Evolutionary conservation across 2,888 invertebrate genomes (phyloP).

Genomic region (Pyrrhosoma nymphula): DNA sequence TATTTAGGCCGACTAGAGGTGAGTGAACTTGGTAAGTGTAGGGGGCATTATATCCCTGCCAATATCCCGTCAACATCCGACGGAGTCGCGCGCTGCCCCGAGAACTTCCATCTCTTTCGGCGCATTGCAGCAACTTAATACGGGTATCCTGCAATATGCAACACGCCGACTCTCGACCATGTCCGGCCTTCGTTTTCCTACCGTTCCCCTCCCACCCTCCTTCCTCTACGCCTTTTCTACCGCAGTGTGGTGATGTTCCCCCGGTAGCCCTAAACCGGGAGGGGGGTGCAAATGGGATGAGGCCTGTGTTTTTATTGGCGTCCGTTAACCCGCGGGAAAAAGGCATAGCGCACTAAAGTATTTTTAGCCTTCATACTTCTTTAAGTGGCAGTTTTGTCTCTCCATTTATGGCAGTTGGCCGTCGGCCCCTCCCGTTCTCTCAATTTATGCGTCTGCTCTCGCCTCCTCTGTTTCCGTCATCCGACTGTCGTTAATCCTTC

Average conservation of each 20-base stretch:
- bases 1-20: background rate
- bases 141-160: background rate
- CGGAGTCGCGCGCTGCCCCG: background rate
- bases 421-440: background rate
- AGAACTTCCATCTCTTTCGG: background rate
- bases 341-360: slow-evolving; percentile 26
- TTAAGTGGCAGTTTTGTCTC: background rate
- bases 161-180: background rate
- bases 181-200: slow-evolving; percentile 3
- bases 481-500: background rate
- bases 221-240: background rate
- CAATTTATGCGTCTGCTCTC: background rate
- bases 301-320: slow-evolving; percentile 30
- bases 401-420: background rate
- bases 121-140: background rate
- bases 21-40: background rate
- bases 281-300: background rate
- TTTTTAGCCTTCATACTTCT: slow-evolving; percentile 41
- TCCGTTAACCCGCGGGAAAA: slow-evolving; percentile 14
- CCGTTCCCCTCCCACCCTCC: background rate
- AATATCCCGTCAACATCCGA: background rate
- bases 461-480: background rate
- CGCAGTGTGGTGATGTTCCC: background rate
- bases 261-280: background rate
- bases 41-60: background rate